Evolutionary conservation across 2,797 vertebrate species (phyloP).

Genomic region (Poeciliopsis paucimaculata): DNA sequence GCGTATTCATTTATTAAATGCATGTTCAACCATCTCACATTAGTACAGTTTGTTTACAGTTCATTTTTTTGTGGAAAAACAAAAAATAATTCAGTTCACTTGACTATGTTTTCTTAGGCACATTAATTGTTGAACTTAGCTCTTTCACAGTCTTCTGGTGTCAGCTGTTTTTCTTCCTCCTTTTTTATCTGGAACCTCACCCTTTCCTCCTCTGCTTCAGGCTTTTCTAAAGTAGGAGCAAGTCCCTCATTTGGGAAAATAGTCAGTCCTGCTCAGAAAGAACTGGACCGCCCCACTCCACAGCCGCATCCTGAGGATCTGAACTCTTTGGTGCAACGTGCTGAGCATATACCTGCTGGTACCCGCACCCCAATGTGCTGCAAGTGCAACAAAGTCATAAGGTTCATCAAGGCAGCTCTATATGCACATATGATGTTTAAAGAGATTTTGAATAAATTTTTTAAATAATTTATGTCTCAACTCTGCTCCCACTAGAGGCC

Average conservation of each 20-base stretch:
- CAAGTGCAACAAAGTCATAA: conserved; percentile 92
- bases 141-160: not conserved
- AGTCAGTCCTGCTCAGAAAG: conserved; percentile 69
- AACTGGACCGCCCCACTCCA: conserved; percentile 66
- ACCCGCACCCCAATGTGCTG: conserved; percentile 95
- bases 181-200: not conserved
- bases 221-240: conserved; percentile 68
- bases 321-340: conserved; percentile 90
- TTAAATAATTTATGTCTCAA: not conserved
- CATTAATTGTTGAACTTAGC: not conserved
- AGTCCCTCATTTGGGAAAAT: conserved; percentile 83
- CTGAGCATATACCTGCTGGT: conserved; percentile 94
- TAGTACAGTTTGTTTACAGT: not conserved
- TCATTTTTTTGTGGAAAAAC: not conserved
- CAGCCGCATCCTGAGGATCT: conserved; percentile 84
- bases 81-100: not conserved
- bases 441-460: not conserved
- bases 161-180: not conserved
- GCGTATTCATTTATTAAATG: not conserved
- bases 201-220: conserved; percentile 48
- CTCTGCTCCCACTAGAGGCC: conserved; percentile 82
- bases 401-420: conserved; percentile 74
- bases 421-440: not conserved
- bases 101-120: not conserved
- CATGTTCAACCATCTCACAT: not conserved